phyloP scores from a whole-genome alignment of 2,797 vertebrate species.

The Mastacembelus armatus region DNA sequence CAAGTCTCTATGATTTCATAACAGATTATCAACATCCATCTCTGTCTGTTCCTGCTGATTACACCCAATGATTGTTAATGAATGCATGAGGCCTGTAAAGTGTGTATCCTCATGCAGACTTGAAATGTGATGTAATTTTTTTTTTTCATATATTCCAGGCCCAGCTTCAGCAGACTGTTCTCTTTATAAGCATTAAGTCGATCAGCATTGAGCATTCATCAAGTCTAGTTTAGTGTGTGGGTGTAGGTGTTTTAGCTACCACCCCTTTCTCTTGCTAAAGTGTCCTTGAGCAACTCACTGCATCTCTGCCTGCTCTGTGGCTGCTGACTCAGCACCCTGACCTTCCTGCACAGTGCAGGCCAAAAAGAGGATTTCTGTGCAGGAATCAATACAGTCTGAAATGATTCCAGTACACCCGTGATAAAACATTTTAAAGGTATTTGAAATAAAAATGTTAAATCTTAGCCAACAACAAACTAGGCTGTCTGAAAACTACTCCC shows the following conservation, averaged over 20 bases:
- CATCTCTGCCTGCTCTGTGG: slow-evolving; percentile 47
- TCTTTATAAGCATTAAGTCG: slow-evolving; percentile 39
- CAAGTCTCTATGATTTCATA: slow-evolving; percentile 39
- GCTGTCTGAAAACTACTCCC: slow-evolving; percentile 5
- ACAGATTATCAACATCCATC: slow-evolving; percentile 37
- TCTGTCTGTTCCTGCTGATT: slow-evolving; percentile 46
- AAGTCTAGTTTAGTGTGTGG: slow-evolving; percentile 19
- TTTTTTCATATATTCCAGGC: slow-evolving; percentile 42
- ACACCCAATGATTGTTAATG: slow-evolving; percentile 56
- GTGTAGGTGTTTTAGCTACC: slow-evolving; percentile 13
- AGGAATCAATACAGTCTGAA: slow-evolving; percentile 36
- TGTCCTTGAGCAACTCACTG: slow-evolving; percentile 69
- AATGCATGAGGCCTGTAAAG: slow-evolving; percentile 61
- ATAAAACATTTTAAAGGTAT: slow-evolving; percentile 37
- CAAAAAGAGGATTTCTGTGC: slow-evolving; percentile 24
- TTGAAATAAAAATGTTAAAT: slow-evolving; percentile 26
- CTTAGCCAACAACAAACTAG: slow-evolving; percentile 21
- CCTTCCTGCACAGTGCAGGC: slow-evolving; percentile 25
- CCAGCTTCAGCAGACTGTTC: slow-evolving; percentile 11
- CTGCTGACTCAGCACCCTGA: slow-evolving; percentile 42
- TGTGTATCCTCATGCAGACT: slow-evolving; percentile 51
- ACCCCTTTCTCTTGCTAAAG: slow-evolving; percentile 42
- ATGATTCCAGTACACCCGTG: slow-evolving; percentile 22
- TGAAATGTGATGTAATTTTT: slow-evolving; percentile 39
- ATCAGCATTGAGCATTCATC: slow-evolving; percentile 16